Conservation (phyloP, 2,113 vertebrate genomes). For the Geococcyx californianus region DNA sequence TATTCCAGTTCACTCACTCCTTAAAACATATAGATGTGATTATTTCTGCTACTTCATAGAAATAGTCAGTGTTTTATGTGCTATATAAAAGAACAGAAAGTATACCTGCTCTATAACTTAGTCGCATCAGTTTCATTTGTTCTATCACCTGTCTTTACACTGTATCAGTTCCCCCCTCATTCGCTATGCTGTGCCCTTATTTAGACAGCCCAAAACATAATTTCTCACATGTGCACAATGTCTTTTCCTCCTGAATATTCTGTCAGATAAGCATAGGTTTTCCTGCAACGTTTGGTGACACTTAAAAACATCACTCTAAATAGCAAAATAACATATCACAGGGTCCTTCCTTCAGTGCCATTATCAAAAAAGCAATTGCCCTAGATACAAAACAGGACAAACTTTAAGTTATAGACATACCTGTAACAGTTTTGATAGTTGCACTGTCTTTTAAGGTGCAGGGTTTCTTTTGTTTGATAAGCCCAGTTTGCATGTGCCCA, state of each 20-base stretch:
- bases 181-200: neutral
- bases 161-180: neutral
- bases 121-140: neutral
- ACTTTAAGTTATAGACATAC: neutral
- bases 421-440: neutral
- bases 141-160: neutral
- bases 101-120: neutral
- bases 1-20: neutral
- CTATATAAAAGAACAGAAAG: neutral
- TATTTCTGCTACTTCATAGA: neutral
- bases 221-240: neutral
- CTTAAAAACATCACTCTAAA: neutral
- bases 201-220: neutral
- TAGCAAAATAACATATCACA: neutral
- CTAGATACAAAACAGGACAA: neutral
- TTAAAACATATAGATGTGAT: neutral
- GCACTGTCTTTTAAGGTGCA: neutral
- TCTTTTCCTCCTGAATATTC: neutral
- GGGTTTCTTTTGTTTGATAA: neutral
- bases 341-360: neutral
- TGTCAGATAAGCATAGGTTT: neutral
- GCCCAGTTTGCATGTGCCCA: neutral
- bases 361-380: neutral
- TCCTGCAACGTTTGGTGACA: neutral
- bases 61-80: neutral